Evolutionary conservation across 2,888 invertebrate species (phyloP), one percentile per base, ranked within the genome.

Genomic region (Melinaea marsaeus): DNA sequence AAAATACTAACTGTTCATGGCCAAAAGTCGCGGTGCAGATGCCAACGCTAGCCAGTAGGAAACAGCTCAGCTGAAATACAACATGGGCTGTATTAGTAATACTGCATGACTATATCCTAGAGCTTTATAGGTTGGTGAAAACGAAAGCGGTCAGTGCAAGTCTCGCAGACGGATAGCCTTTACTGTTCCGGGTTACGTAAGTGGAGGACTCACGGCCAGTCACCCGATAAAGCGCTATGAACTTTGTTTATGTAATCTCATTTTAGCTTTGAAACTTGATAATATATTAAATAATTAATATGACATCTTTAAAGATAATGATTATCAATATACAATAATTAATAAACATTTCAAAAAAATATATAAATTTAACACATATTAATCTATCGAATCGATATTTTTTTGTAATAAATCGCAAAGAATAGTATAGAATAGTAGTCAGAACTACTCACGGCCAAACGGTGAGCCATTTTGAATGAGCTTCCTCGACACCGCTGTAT

Each of bases 21-120:
- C 90, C 90, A 80, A 90, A 90, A 81, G 90, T 90, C 83, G 90
- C 90, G 77, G 83, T 76, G 86, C 86, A 84, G 82, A 86, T 80
- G 73, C 86, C 88, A 83, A 86, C 74, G 81, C 83, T 78, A 81
- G 87, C 85, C 81, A 88, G 85, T 70, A 90, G 84, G 71, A 85
- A 78, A 76, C 87, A 82, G 85, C 84, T 80, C 71, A 88, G 82
- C 90, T 90, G 89, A 85, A 89, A 90, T 81, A 76, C 82, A 83
- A 83, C 69, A 79, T 61, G 66, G 33, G 58, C 51, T 61, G 61
- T 55, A 34, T 47, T 34, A 32, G 13, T 22, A 37, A 55, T 33
- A 22, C 47, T 60, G 57, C 65, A 57, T 32, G n/a, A 45, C 22
- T 22, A 22, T 55, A 45, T 62, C 55, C 48, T 64, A 54, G 37